Conservation (phyloP, 1,140 invertebrate species). For the Drosophila persimilis region DNA sequence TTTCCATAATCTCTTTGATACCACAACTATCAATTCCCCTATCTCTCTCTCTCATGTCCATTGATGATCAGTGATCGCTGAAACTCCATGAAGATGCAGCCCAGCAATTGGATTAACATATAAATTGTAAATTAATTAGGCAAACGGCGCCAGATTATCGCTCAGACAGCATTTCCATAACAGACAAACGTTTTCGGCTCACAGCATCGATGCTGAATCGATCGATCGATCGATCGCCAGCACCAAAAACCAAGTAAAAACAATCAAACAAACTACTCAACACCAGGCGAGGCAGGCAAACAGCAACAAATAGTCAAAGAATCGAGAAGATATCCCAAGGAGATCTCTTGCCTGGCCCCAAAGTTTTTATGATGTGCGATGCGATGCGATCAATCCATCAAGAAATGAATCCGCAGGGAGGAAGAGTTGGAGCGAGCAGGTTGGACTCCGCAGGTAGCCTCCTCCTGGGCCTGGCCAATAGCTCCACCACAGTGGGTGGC, state of each 20-base stretch:
- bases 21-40: no score
- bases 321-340: neutral
- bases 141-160: conserved; percentile 72
- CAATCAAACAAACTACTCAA: conserved; percentile 78
- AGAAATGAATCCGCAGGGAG: conserved; percentile 45
- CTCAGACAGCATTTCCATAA: conserved; percentile 40
- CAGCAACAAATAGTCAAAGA: conserved; percentile 46
- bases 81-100: conserved; percentile 22
- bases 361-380: conserved; percentile 77
- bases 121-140: conserved; percentile 79
- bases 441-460: conserved; percentile 64
- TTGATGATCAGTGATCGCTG: conserved; percentile 39
- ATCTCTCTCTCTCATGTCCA: conserved; percentile 21
- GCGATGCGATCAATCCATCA: conserved; percentile 78
- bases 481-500: conserved; percentile 75
- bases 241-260: conserved; percentile 37
- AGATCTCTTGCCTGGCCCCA: conserved; percentile 9
- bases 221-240: conserved; percentile 54
- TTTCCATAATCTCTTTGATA: neutral
- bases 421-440: conserved; percentile 10
- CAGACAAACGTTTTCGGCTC: conserved; percentile 39
- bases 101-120: conserved; percentile 72
- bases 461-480: conserved; percentile 10
- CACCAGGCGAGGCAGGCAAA: conserved; percentile 54
- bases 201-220: conserved; percentile 10